Base-by-base conservation (phyloP, 2,113 vertebrate species). In the Thinocorus orbignyianus region DNA sequence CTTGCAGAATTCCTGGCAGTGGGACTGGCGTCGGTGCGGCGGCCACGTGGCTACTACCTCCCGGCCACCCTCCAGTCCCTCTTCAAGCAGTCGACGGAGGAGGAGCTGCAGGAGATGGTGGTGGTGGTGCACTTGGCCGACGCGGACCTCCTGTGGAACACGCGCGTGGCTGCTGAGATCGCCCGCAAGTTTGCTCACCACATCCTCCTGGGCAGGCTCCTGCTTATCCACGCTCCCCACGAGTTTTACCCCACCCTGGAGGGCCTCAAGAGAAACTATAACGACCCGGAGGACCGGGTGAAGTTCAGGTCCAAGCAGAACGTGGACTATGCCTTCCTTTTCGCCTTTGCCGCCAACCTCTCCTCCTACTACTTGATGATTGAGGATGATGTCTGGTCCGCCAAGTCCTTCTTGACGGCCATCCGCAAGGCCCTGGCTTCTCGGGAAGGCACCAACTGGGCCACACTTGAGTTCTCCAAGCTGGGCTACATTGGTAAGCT, bases 401-500 rank as follows among this genome's bases (percentile, higher is more conserved):
- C 98, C 25, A 98, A 94, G 77, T 97, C 97, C 61, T 99, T 99
- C 79, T 28, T 99, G 20, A 97, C 98, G 0, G 55, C 95, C 61
- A 98, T 99, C 76, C 98, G 91, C 65, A 97, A 69, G 57, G 97
- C 91, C 1, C n/a, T 98, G 26, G 58, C 58, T 10, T 87, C 98
- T 81, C 70, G n/a, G 11, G 88, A 95, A 18, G 73, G 91, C n/a
- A 64, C 74, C 7, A 95, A 61, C 35, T 99, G 99, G 99, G 98
- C 98, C 33, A 99, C 92, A 6, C 90, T 99, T 13, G 99, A 99
- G 60, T 99, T 99, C 90, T 99, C 99, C 41, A 95, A 95, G 68
- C 98, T 99, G 44, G 98, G 98, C 28, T 98, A 98, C 91, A 99
- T 99, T 0, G 99, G 99, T 3, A 99, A 99, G 81, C 98, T 99